Percentiles rank a stretch among this genome's conserved stretches.
Evolutionary conservation across 2,113 vertebrate genomes (phyloP).

Genomic region (Ameiurus melas): DNA sequence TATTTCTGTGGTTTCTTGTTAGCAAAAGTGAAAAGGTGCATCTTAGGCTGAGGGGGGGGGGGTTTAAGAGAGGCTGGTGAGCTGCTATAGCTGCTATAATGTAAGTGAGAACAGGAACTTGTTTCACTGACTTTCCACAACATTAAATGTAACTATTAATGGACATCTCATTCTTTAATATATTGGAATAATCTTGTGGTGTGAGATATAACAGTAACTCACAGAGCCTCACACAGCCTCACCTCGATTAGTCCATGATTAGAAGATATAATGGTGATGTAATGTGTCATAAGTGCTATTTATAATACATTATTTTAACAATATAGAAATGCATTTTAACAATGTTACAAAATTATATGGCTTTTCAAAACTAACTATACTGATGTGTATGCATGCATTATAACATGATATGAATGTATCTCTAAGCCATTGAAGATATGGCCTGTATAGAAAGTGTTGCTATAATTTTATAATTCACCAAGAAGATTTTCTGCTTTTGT

Average conservation of each 20-base stretch:
- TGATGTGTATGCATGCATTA: neutral
- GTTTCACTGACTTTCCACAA: neutral
- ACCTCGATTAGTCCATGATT: neutral
- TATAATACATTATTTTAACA: neutral
- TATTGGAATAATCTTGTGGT: neutral
- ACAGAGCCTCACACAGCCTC: neutral
- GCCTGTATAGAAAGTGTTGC: neutral
- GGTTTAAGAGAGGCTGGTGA: neutral
- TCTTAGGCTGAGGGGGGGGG: no score
- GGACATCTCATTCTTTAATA: neutral
- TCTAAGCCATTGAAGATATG: neutral
- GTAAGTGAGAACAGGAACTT: neutral
- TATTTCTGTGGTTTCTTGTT: neutral
- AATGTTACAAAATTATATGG: neutral
- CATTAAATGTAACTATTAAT: neutral
- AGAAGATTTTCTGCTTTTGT: neutral
- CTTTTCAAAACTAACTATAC: neutral
- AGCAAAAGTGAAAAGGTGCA: neutral
- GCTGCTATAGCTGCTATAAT: neutral
- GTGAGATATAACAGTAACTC: neutral
- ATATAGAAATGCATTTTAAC: neutral
- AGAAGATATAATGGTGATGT: neutral
- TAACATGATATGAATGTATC: neutral
- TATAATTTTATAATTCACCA: neutral
- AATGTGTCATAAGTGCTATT: neutral